A percentile compares a stretch with the other conserved stretches of the same genome.
Conservation (phyloP, 2,888 invertebrate species). For the Oeneis ivallda region DNA sequence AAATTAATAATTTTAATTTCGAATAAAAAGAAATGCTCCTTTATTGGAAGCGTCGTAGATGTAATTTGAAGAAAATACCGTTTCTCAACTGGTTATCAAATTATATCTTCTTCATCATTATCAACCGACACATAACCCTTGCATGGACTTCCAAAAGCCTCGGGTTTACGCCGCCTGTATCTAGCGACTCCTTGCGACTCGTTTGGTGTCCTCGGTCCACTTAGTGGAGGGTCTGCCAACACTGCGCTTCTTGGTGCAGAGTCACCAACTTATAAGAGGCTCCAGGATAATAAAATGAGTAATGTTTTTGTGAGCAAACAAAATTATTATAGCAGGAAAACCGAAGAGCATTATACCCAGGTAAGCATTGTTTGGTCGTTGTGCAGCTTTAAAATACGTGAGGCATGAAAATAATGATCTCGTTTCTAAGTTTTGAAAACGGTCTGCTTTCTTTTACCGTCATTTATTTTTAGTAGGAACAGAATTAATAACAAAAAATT, state of each 20-base stretch:
- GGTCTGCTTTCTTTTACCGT: slow-evolving; percentile 20
- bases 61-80: no score
- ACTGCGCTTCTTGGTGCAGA: no score
- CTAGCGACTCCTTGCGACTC: no score
- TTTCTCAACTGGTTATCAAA: no score
- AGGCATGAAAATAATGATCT: slow-evolving; percentile 30
- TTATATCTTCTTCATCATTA: no score
- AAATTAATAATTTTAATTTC: not conserved
- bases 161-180: no score
- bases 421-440: slow-evolving; percentile 22
- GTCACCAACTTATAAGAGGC: no score
- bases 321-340: slow-evolving; percentile 13
- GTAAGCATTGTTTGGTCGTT: slow-evolving; percentile 23
- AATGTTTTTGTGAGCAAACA: slow-evolving; percentile 1
- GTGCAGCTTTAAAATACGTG: slow-evolving; percentile 14
- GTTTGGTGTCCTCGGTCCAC: no score
- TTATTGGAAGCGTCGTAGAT: not conserved
- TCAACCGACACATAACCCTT: no score
- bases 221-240: no score
- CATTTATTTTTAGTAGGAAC: slow-evolving; percentile 16
- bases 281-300: slow-evolving; percentile 1
- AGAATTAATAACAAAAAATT: not conserved
- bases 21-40: not conserved
- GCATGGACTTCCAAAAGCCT: no score
- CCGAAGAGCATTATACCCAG: slow-evolving; percentile 14